These are phyloP conservation scores for Epizoanthus ramosus DNA, from an alignment of 92 coral and sea anemone genomes.

Conservation along the genomic window DNA sequence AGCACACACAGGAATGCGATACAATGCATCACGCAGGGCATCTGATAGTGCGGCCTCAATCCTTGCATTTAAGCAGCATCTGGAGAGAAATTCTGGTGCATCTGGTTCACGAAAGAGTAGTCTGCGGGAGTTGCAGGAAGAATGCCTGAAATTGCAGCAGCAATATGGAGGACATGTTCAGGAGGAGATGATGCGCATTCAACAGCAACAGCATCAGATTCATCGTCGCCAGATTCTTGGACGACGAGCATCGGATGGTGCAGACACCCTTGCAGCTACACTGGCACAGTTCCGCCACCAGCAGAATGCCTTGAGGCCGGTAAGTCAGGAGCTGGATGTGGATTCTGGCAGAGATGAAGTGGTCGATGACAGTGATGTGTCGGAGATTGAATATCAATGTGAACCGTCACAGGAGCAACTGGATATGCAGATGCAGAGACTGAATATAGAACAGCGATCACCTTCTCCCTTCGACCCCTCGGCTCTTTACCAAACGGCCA, in stretches of 20 bases:
- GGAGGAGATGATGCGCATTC: conserved; percentile 83
- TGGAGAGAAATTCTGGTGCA: conserved; percentile 73
- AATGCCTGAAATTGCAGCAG: conserved; percentile 87
- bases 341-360: conserved; percentile 60
- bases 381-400: conserved; percentile 55
- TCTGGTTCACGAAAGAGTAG: conserved; percentile 89
- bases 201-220: conserved; percentile 87
- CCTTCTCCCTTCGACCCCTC: conserved; percentile 60
- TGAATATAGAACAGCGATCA: conserved; percentile 87
- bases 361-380: conserved; percentile 52
- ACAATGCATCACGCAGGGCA: conserved; percentile 89
- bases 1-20: conserved; percentile 85
- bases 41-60: conserved; percentile 97
- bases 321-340: conserved; percentile 81
- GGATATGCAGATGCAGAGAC: conserved; percentile 89
- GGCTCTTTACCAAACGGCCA: conserved; percentile 45
- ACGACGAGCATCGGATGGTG: conserved; percentile 94
- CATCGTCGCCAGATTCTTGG: conserved; percentile 76
- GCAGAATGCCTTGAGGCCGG: conserved; percentile 61
- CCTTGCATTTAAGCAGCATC: conserved; percentile 96
- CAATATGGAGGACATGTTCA: conserved; percentile 84
- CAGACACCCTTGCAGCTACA: conserved; percentile 84
- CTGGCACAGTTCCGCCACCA: conserved; percentile 86
- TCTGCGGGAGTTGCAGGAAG: conserved; percentile 90
- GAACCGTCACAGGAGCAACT: conserved; percentile 82